Conservation (phyloP, 2,113 vertebrate species). For the Accipiter cooperii region DNA sequence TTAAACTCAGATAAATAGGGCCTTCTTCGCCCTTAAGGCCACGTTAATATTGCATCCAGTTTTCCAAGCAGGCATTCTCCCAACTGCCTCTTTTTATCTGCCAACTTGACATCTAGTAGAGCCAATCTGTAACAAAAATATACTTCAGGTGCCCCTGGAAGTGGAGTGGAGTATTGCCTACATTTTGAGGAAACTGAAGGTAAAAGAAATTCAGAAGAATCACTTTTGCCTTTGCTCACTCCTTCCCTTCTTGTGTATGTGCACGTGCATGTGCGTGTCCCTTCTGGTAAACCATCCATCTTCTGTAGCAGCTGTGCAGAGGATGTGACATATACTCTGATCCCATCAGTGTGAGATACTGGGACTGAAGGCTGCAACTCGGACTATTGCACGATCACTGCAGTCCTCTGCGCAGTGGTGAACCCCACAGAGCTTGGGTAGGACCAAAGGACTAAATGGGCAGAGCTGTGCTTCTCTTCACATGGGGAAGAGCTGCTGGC, state of each 20-base stretch:
- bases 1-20: conserved; percentile 19
- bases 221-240: background rate
- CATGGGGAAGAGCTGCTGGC: background rate
- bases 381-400: background rate
- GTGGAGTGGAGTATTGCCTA: background rate
- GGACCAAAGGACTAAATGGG: background rate
- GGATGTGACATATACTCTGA: background rate
- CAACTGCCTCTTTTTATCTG: background rate
- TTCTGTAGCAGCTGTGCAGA: background rate
- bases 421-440: background rate
- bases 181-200: background rate
- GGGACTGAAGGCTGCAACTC: background rate
- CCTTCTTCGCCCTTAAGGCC: background rate
- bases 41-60: background rate
- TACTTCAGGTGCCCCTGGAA: background rate
- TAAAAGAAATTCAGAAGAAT: background rate
- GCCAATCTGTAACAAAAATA: background rate
- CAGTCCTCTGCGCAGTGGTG: background rate
- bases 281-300: background rate
- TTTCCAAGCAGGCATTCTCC: background rate
- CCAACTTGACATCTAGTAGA: background rate
- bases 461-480: background rate
- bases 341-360: background rate
- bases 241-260: background rate
- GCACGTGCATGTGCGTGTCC: background rate